A percentile compares a stretch with the other conserved stretches of the same genome.
Conservation (phyloP, 1,140 invertebrate species). For the Onthophagus taurus region DNA sequence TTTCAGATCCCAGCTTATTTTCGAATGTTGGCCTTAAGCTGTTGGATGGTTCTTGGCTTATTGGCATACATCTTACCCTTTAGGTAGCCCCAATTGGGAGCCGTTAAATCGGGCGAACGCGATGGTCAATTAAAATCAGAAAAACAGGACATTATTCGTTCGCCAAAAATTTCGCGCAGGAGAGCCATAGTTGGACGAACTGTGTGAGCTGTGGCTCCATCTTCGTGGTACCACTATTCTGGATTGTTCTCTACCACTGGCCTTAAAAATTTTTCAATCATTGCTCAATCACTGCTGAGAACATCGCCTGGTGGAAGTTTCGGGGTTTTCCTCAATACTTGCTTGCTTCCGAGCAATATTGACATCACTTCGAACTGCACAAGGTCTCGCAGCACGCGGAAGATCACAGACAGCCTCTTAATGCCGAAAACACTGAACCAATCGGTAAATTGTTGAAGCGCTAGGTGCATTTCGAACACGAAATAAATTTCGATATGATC, state of each 20-base stretch:
- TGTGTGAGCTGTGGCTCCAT: not conserved
- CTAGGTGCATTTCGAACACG: not conserved
- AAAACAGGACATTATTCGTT: not conserved
- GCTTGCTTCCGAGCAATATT: not conserved
- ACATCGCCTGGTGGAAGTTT: not conserved
- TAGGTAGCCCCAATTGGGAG: not conserved
- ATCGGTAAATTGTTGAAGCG: no score
- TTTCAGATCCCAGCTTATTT: not conserved
- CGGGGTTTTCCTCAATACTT: not conserved
- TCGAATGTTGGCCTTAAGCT: not conserved
- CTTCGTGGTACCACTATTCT: not conserved
- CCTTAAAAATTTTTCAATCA: no score
- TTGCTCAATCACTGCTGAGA: not conserved
- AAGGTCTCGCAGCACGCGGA: not conserved
- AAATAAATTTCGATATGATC: conserved; percentile 1
- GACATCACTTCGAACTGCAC: no score
- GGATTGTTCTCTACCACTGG: no score
- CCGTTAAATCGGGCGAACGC: not conserved
- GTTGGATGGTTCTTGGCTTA: not conserved
- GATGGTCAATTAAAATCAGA: not conserved
- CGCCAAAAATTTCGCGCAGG: not conserved
- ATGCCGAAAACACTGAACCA: no score
- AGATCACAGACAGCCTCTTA: no score
- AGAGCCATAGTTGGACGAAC: not conserved
- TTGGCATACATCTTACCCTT: not conserved